Percentiles rank a stretch among this genome's conserved stretches.
These are phyloP conservation scores for Arctopsyche grandis DNA, from an alignment of 1,140 invertebrate genomes.

Conservation along the genomic window DNA sequence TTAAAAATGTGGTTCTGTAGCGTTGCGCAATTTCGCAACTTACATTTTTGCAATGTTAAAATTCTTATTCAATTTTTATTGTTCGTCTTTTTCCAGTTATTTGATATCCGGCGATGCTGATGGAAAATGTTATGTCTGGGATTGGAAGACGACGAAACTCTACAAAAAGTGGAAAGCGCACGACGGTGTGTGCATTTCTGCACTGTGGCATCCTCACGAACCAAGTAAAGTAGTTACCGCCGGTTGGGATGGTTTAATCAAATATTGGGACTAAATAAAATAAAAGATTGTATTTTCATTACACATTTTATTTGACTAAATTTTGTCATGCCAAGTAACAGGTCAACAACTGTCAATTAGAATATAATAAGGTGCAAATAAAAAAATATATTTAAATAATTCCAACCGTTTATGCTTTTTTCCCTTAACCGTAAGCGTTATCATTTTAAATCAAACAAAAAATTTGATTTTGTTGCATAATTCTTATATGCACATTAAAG, in stretches of 20 bases:
- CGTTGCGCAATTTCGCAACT: no score
- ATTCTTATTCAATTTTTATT: conserved; percentile 34
- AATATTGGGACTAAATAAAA: conserved; percentile 93
- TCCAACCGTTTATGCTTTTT: neutral
- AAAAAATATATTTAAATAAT: neutral
- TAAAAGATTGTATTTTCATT: neutral
- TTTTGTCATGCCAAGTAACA: neutral
- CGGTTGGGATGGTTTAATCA: conserved; percentile 98
- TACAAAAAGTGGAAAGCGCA: conserved; percentile 99
- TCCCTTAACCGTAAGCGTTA: neutral
- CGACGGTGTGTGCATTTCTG: conserved; percentile 94
- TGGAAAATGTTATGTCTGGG: conserved; percentile 98
- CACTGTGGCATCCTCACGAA: conserved; percentile 99
- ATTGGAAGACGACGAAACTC: conserved; percentile 98
- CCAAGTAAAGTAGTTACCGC: conserved; percentile 95
- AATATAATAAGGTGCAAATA: neutral
- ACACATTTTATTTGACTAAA: conserved; percentile 12
- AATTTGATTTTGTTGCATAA: no score
- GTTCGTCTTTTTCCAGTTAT: conserved; percentile 76
- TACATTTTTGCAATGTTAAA: neutral
- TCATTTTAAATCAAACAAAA: no score
- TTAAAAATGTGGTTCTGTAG: no score
- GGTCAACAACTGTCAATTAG: no score
- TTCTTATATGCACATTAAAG: no score
- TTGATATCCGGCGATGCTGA: conserved; percentile 99